phyloP scores from a whole-genome alignment of 2,797 vertebrate genomes.

The Myotis pilosus region DNA sequence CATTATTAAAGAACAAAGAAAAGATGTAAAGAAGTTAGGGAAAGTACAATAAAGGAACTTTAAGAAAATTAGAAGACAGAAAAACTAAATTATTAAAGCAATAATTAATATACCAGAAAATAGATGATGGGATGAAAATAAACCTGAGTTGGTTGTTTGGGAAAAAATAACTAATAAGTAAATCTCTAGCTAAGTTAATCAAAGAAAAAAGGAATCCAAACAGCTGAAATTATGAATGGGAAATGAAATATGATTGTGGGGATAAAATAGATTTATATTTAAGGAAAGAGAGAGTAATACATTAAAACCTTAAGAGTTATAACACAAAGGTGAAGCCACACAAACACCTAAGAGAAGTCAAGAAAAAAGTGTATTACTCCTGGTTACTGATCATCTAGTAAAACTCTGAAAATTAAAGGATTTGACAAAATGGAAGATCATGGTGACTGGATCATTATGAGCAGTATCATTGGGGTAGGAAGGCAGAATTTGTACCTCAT shows the following conservation, averaged over 20 bases:
- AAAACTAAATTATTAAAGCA: background rate
- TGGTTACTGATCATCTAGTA: background rate
- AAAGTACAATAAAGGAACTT: background rate
- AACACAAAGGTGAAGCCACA: background rate
- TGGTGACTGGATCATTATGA: background rate
- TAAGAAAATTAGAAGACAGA: background rate
- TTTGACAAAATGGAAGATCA: background rate
- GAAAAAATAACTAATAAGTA: background rate
- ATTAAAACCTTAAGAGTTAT: background rate
- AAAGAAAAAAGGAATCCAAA: slow-evolving; percentile 18
- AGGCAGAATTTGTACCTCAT: background rate
- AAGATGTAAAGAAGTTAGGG: background rate
- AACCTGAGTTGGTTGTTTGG: background rate
- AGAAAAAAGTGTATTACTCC: background rate
- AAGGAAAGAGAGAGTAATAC: background rate
- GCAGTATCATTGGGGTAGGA: background rate
- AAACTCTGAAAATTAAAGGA: slow-evolving; percentile 34
- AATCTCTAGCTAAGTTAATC: background rate
- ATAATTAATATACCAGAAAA: background rate
- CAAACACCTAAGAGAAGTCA: background rate
- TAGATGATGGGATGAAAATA: background rate
- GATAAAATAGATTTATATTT: background rate
- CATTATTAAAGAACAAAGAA: slow-evolving; percentile 30
- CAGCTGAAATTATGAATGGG: background rate
- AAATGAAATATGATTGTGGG: background rate